phyloP scores from a whole-genome alignment of 2,113 vertebrate genomes.

The Monopterus albus region DNA sequence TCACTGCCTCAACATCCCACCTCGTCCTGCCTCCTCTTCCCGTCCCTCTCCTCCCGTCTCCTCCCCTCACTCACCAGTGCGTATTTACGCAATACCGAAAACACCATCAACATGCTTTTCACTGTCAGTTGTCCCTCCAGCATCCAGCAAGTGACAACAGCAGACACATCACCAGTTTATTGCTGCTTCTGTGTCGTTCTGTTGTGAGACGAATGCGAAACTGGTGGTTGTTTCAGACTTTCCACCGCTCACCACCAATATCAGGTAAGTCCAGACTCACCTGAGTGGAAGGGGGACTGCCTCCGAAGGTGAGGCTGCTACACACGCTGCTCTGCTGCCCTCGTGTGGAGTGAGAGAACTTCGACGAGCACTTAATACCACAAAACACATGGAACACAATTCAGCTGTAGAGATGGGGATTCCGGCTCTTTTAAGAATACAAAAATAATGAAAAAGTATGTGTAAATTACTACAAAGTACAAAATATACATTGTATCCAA shows the following conservation, averaged over 20 bases:
- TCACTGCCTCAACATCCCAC: slow-evolving; percentile 4
- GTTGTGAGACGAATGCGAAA: background rate
- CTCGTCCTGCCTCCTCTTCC: slow-evolving; percentile 1
- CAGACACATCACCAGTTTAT: rapidly evolving
- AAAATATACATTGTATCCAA: no score
- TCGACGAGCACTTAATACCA: background rate
- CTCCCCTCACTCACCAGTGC: slow-evolving; percentile 40
- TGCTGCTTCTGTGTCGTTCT: background rate
- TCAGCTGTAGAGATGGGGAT: no score
- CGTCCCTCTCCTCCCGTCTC: slow-evolving; percentile 12
- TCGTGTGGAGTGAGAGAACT: slow-evolving; percentile 27
- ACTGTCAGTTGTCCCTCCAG: background rate
- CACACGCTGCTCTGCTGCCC: slow-evolving; percentile 61
- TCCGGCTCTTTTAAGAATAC: no score
- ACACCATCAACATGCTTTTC: background rate
- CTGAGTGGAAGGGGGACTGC: slow-evolving; percentile 30
- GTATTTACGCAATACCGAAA: slow-evolving; percentile 47
- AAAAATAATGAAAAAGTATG: no score
- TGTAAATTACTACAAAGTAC: no score
- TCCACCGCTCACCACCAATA: background rate
- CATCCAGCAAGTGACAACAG: background rate
- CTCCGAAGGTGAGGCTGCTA: background rate
- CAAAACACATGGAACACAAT: background rate
- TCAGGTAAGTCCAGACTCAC: slow-evolving; percentile 64
- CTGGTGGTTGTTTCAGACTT: background rate